Percentiles rank a stretch among this genome's conserved stretches.
Conservation (phyloP, 1,140 invertebrate species). For the Caerostris darwini region DNA sequence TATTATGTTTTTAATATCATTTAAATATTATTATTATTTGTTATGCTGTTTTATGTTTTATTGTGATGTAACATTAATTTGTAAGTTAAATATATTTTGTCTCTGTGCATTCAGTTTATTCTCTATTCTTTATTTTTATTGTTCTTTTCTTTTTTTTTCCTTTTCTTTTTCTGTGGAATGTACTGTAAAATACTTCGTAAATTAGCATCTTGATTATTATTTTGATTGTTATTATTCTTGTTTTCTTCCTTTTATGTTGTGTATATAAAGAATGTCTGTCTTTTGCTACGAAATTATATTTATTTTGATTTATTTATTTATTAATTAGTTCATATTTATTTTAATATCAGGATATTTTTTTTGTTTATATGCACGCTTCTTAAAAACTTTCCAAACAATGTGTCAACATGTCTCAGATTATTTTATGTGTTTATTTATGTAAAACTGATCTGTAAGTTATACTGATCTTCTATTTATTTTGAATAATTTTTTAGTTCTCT, state of each 20-base stretch:
- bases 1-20: too few relatives aligned
- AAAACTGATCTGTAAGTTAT: neutral
- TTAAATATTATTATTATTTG: too few relatives aligned
- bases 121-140: neutral
- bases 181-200: neutral
- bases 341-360: neutral
- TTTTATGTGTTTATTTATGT: conserved; percentile 25
- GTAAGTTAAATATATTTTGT: too few relatives aligned
- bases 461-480: conserved; percentile 35
- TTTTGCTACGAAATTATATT: neutral
- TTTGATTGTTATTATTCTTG: neutral
- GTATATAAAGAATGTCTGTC: conserved; percentile 4
- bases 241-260: neutral
- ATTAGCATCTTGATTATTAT: neutral
- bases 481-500: conserved; percentile 31
- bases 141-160: neutral
- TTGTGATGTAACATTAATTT: too few relatives aligned
- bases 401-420: conserved; percentile 58
- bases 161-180: neutral
- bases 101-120: too few relatives aligned
- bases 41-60: too few relatives aligned
- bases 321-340: neutral
- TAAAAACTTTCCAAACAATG: neutral
- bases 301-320: neutral
- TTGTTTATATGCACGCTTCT: neutral